Conservation (phyloP, 2,113 vertebrate genomes). For the Passer montanus region DNA sequence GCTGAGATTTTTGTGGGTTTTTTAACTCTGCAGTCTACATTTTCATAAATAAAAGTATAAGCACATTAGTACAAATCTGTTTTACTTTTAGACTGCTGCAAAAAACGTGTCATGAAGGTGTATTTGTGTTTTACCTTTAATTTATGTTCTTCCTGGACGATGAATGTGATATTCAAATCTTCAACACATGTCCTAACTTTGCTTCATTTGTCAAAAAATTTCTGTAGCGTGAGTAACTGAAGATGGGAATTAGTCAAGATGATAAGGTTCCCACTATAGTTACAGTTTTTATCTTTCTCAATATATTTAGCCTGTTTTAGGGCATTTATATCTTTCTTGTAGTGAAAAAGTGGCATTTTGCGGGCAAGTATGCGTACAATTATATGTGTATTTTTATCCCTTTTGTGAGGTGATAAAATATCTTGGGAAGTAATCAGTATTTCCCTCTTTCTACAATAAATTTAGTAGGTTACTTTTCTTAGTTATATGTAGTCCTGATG, state of each 20-base stretch:
- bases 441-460: background rate
- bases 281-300: background rate
- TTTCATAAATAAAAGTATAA: background rate
- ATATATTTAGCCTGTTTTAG: background rate
- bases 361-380: rapidly evolving
- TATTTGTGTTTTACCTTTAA: background rate
- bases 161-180: background rate
- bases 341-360: background rate
- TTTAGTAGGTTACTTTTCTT: background rate
- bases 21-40: background rate
- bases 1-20: too few relatives aligned
- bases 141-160: background rate
- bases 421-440: background rate
- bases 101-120: background rate
- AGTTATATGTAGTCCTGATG: background rate
- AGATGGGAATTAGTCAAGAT: background rate
- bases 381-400: background rate
- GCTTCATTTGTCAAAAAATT: background rate
- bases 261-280: background rate
- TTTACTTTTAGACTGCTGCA: background rate
- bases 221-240: background rate
- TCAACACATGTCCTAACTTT: background rate
- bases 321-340: background rate
- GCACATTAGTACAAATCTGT: background rate
- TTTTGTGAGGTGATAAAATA: background rate